Percentiles rank a stretch among this genome's conserved stretches.
Conservation (phyloP, 2,888 invertebrate genomes). For the Phytoseiulus persimilis region DNA sequence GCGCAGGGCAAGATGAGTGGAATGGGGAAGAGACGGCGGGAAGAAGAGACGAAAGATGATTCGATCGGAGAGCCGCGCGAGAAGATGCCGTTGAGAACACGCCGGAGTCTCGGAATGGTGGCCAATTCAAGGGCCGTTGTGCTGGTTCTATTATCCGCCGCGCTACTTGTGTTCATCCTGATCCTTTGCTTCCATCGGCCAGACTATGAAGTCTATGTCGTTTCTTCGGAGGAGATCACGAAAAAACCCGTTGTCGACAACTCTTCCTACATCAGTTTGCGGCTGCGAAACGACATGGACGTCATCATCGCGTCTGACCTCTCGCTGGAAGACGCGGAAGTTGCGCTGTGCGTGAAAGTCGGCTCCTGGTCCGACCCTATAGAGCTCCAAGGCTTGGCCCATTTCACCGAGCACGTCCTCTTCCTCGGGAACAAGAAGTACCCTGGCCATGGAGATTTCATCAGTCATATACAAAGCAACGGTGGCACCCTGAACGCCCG, state of each 20-base stretch:
- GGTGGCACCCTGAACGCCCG: constrained; percentile 26
- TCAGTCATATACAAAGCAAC: constrained; percentile 30
- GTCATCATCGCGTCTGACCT: constrained; percentile 24
- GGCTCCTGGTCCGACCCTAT: constrained; percentile 24
- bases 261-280: constrained; percentile 16
- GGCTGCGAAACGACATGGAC: constrained; percentile 31
- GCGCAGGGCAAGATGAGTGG: not conserved
- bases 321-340: constrained; percentile 25
- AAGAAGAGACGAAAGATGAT: not conserved
- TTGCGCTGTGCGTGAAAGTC: constrained; percentile 27
- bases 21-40: not conserved
- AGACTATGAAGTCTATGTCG: constrained; percentile 17
- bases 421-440: constrained; percentile 29
- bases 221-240: constrained; percentile 10
- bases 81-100: constrained; percentile 5
- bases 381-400: constrained; percentile 15
- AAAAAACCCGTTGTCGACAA: constrained; percentile 30
- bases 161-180: constrained; percentile 23
- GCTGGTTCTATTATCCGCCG: constrained; percentile 23
- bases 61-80: not conserved
- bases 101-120: constrained; percentile 5
- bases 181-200: constrained; percentile 22
- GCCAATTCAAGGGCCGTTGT: not conserved
- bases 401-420: constrained; percentile 34
- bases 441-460: constrained; percentile 25